Evolutionary conservation across 2,888 invertebrate genomes (phyloP).

Genomic region (Patella pellucida): DNA sequence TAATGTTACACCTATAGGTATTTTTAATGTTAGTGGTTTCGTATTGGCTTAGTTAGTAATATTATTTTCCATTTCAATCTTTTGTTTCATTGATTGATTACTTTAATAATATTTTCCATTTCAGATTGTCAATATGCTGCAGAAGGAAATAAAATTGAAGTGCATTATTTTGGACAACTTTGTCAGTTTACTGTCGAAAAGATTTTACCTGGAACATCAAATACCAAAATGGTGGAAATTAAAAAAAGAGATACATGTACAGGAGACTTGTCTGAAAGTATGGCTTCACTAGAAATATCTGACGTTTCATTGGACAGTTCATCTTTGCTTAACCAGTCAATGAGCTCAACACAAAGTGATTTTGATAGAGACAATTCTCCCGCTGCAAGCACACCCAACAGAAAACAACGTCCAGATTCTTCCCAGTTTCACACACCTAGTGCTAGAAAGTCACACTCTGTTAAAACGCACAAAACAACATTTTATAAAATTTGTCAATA

Average conservation of each 20-base stretch:
- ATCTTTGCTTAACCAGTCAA: constrained; percentile 5
- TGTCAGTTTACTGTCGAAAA: constrained; percentile 43
- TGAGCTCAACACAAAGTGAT: constrained; percentile 11
- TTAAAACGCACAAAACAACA: not conserved
- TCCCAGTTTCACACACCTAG: constrained; percentile 32
- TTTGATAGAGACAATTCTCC: constrained; percentile 4
- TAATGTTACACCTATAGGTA: too few species aligned
- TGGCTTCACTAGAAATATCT: constrained; percentile 34
- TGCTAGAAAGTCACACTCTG: not conserved
- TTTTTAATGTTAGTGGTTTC: too few species aligned
- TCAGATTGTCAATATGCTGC: constrained; percentile 46
- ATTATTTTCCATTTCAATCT: too few species aligned
- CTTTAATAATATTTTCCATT: constrained; percentile 27
- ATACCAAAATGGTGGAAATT: not conserved
- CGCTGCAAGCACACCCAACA: constrained; percentile 14
- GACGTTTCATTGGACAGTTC: constrained; percentile 22
- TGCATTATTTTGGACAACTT: constrained; percentile 53
- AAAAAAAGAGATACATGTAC: not conserved
- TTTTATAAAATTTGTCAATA: constrained; percentile 39
- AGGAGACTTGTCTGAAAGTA: constrained; percentile 25
- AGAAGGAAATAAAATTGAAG: constrained; percentile 33
- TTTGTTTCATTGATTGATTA: not conserved
- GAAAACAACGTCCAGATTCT: not conserved
- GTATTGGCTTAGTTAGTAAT: too few species aligned
- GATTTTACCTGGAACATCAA: constrained; percentile 12